A percentile compares a stretch with the other conserved stretches of the same genome.
Conservation (phyloP, 2,888 invertebrate species). For the Dendrolimus pini region DNA sequence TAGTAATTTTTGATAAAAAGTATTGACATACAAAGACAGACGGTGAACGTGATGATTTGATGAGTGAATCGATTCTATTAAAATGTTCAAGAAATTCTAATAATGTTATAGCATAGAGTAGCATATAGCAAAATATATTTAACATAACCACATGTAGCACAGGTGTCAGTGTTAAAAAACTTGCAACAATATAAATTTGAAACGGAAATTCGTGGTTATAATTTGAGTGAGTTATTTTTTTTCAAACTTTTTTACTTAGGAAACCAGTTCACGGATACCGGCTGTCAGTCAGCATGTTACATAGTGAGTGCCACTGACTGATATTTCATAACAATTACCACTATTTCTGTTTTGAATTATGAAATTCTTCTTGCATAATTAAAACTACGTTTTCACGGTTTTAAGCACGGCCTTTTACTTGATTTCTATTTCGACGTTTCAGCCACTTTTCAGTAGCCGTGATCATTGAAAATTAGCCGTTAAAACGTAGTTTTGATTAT, state of each 20-base stretch:
- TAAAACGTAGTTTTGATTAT: too few species aligned
- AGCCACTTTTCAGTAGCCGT: too few species aligned
- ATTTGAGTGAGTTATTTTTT: not conserved
- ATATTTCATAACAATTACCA: not conserved
- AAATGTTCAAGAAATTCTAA: too few species aligned
- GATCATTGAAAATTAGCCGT: too few species aligned
- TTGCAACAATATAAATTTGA: not conserved
- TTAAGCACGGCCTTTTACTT: too few species aligned
- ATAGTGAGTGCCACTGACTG: not conserved
- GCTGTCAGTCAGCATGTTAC: conserved; percentile 15
- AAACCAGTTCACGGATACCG: conserved; percentile 19
- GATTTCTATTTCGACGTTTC: too few species aligned
- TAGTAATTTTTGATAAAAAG: too few species aligned
- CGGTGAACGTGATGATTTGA: too few species aligned
- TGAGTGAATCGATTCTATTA: too few species aligned
- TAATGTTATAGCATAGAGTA: not conserved
- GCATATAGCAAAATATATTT: not conserved
- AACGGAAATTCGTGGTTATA: not conserved
- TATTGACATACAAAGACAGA: too few species aligned
- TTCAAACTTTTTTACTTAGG: conserved; percentile 4
- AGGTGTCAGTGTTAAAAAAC: not conserved
- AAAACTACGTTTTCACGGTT: too few species aligned
- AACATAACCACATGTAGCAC: not conserved
- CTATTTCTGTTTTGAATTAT: not conserved
- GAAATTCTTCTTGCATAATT: too few species aligned